Evolutionary conservation across 1,140 invertebrate genomes (phyloP), one percentile per base, ranked within the genome.

Genomic region (Zaprionus taronus): DNA sequence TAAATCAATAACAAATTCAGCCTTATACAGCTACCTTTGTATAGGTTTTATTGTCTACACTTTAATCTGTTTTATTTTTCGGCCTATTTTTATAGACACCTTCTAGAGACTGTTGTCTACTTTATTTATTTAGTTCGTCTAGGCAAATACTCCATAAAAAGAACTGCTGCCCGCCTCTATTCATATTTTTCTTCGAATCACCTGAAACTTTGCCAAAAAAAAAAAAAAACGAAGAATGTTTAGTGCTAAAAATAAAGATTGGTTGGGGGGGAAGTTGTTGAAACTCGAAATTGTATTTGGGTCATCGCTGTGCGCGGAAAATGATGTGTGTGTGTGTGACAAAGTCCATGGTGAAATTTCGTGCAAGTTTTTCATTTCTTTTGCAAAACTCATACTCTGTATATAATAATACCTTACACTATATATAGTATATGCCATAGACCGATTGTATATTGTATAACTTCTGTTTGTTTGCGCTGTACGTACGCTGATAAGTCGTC

Each of bases 301-400:
- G 36, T 61, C 47, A 28, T 47, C 58, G 61, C n/a, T 51, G 44
- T 70, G 55, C 31, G 31, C 31, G 31, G 9, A 44, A 34, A 17
- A 5, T 44, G 41, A n/a, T n/a, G 15, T 44, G 41, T 20, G 36
- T 20, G 36, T n/a, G 15, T 44, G 41, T 20, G 36, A 36, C 69
- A 72, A 72, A 73, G 66, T 74, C 58, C 58, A 74, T 55, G 49
- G 36, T 60, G 63, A 57, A 12, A 31, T 51, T 66, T 72, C 15
- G 34, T 58, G 24, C 47, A 5, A 20, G 47, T 68, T 60, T 12
- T 55, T 55, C 6, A 14, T 61, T 64, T 51, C 60, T 62, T 62
- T 62, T 12, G 41, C 53, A 26, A 49, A 34, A 69, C 57, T 31
- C 20, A n/a, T 14, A 51, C 14, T 1, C 57, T 56, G 34, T 20